These are phyloP conservation scores for Rotaria macrura DNA, from an alignment of 2,888 invertebrate species.

Conservation along the genomic window DNA sequence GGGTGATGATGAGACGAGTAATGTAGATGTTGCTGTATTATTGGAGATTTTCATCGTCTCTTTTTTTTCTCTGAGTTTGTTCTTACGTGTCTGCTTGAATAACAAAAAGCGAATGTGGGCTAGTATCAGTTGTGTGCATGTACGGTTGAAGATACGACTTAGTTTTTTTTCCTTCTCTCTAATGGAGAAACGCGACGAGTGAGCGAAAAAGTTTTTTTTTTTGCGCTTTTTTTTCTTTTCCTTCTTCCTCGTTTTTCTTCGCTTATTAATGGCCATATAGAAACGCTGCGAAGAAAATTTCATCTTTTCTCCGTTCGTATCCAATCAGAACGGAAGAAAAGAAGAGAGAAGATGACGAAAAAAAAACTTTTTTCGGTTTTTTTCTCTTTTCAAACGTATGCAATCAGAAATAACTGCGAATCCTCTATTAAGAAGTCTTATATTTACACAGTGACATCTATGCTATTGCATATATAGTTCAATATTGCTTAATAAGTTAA, in stretches of 20 bases:
- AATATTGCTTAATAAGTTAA: not conserved
- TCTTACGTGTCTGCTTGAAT: not conserved
- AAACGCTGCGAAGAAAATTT: not conserved
- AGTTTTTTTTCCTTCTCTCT: not conserved
- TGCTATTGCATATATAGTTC: not conserved
- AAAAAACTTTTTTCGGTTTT: not conserved
- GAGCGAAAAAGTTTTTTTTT: not conserved
- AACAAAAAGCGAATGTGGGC: not conserved
- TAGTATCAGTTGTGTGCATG: too few relatives aligned
- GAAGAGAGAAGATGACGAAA: not conserved
- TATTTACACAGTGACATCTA: not conserved
- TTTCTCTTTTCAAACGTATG: not conserved
- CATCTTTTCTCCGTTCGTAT: not conserved
- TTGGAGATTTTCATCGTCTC: not conserved
- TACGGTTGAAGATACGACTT: not conserved
- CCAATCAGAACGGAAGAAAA: not conserved
- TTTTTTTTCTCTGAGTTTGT: not conserved
- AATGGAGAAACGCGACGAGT: not conserved
- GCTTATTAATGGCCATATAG: not conserved
- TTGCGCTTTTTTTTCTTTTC: not conserved
- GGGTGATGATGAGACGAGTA: not conserved
- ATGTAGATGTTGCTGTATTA: not conserved
- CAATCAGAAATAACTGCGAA: not conserved
- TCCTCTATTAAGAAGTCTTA: not conserved
- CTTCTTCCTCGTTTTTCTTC: not conserved